Conservation (phyloP, 2,113 vertebrate species). For the Crocuta crocuta region DNA sequence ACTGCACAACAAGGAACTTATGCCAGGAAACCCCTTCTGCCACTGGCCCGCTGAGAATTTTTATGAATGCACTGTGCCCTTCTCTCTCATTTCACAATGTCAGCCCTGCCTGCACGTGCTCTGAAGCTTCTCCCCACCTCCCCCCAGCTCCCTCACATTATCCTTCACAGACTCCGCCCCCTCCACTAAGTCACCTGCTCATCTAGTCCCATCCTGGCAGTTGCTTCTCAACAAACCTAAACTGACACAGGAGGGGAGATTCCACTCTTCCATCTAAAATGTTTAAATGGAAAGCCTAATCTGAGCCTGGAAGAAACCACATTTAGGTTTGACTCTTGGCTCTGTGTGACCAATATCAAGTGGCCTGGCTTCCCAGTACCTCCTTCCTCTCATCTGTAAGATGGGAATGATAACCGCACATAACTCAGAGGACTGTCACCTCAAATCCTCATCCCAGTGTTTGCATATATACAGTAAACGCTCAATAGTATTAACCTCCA, state of each 20-base stretch:
- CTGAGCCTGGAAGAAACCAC: neutral
- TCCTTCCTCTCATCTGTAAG: neutral
- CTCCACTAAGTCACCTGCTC: neutral
- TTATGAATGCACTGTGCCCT: neutral
- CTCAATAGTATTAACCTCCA: neutral
- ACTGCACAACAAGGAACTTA: neutral
- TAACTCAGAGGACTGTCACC: neutral
- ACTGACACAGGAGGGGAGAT: neutral
- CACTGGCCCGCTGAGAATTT: neutral
- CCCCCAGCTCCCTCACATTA: neutral
- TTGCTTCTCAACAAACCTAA: neutral
- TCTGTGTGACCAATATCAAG: neutral
- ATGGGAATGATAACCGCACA: neutral
- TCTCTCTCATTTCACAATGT: neutral
- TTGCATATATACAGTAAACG: neutral
- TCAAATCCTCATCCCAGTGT: neutral
- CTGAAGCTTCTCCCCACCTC: neutral
- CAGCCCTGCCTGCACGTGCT: neutral
- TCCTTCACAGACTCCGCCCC: neutral
- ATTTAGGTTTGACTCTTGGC: neutral
- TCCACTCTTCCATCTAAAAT: neutral
- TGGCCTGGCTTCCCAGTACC: neutral
- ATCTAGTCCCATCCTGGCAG: neutral
- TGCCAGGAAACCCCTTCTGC: neutral
- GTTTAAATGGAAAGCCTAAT: neutral